These are phyloP conservation scores for Eulemur rubriventer DNA, from an alignment of 2,797 vertebrate genomes.

Conservation along the genomic window DNA sequence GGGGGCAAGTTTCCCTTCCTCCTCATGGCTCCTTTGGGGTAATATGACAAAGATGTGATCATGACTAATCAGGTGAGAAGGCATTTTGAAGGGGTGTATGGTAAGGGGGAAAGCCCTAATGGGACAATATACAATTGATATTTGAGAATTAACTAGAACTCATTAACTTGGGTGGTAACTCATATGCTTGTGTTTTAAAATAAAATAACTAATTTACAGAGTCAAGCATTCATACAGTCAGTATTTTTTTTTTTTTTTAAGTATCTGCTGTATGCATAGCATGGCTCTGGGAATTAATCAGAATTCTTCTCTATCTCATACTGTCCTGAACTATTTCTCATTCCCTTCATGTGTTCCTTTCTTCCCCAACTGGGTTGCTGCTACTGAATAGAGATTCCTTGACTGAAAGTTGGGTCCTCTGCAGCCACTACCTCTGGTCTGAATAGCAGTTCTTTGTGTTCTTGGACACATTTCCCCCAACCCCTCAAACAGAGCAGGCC, in stretches of 20 bases:
- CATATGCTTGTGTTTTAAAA: neutral
- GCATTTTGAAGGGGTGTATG: neutral
- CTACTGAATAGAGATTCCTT: neutral
- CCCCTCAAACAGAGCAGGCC: neutral
- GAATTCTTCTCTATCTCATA: neutral
- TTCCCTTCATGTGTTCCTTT: neutral
- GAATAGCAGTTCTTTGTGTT: neutral
- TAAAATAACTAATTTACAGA: neutral
- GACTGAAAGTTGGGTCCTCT: too few species aligned
- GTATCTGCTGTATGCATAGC: neutral
- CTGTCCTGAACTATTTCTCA: neutral
- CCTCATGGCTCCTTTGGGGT: neutral
- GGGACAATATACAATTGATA: neutral
- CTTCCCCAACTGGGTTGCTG: neutral
- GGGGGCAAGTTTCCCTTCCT: neutral
- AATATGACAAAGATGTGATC: neutral
- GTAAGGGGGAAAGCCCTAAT: neutral
- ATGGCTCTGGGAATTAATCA: neutral
- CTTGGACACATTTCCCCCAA: neutral
- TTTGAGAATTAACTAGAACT: constrained; percentile 9
- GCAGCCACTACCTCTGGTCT: neutral
- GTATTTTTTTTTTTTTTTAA: neutral
- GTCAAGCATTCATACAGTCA: neutral
- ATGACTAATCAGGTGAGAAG: neutral
- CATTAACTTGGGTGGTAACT: neutral